Evolutionary conservation across 1,140 invertebrate species (phyloP).

Genomic region (Rhopalosiphum maidis): DNA sequence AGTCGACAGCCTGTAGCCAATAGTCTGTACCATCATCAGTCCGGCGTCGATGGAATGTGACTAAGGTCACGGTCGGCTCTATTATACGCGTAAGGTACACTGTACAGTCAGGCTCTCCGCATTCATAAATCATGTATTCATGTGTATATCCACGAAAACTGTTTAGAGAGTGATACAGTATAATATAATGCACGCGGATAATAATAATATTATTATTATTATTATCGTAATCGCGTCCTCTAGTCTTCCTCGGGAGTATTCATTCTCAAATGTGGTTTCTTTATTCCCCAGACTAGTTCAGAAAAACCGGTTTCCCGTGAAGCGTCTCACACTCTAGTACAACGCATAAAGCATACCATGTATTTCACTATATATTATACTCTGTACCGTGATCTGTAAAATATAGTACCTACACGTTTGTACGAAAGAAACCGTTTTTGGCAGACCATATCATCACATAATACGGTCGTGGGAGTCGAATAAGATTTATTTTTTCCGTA

Average conservation of each 20-base stretch:
- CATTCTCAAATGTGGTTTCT: conserved; percentile 38
- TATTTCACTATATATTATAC: background rate
- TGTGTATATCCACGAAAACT: background rate
- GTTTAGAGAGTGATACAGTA: background rate
- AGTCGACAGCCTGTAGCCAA: background rate
- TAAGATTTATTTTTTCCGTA: background rate
- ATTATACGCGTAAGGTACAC: background rate
- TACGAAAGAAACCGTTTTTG: no score
- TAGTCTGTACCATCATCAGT: background rate
- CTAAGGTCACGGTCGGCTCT: conserved; percentile 53
- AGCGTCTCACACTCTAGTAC: background rate
- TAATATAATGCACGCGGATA: background rate
- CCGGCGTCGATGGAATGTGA: conserved; percentile 39
- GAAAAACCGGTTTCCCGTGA: conserved; percentile 38
- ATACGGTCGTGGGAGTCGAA: no score
- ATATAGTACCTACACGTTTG: no score
- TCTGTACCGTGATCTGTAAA: no score
- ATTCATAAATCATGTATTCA: conserved; percentile 25
- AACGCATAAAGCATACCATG: background rate
- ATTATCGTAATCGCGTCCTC: conserved; percentile 11
- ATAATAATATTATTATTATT: conserved; percentile 40
- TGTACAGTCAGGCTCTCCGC: background rate
- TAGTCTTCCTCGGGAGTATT: background rate
- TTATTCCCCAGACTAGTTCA: conserved; percentile 43
- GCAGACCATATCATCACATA: no score